A percentile compares a stretch with the other conserved stretches of the same genome.
Evolutionary conservation across 2,888 invertebrate species (phyloP).

Genomic region (Horisme vitalbata): DNA sequence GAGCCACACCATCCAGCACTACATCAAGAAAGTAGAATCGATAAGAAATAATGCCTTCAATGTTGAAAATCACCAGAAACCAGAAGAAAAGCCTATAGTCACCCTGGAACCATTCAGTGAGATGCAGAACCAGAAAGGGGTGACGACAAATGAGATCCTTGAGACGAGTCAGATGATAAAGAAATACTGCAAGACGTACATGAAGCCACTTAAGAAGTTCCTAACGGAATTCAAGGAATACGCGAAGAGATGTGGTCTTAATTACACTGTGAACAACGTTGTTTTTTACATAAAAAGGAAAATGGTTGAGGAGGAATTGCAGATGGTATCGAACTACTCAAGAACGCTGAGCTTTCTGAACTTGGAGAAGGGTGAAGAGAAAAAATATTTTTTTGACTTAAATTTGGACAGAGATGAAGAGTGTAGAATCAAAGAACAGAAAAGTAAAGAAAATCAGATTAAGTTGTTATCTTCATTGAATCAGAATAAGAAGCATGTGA

Average conservation of each 20-base stretch:
- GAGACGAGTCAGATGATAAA: slow-evolving; percentile 53
- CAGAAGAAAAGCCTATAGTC: slow-evolving; percentile 32
- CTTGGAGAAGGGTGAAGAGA: slow-evolving; percentile 10
- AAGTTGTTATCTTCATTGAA: slow-evolving; percentile 18
- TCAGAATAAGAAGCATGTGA: slow-evolving; percentile 18
- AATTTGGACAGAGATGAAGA: slow-evolving; percentile 6
- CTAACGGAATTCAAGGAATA: slow-evolving; percentile 48
- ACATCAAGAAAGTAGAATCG: slow-evolving; percentile 36
- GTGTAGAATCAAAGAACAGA: slow-evolving; percentile 1
- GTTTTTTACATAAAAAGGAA: slow-evolving; percentile 50
- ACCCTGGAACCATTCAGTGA: slow-evolving; percentile 48
- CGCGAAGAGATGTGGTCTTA: slow-evolving; percentile 39
- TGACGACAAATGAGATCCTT: slow-evolving; percentile 45
- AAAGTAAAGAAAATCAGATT: slow-evolving; percentile 3
- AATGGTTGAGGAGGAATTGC: slow-evolving; percentile 48
- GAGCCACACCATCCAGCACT: slow-evolving; percentile 32
- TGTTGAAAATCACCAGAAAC: slow-evolving; percentile 22
- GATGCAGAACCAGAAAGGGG: slow-evolving; percentile 39
- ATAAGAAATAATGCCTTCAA: slow-evolving; percentile 19
- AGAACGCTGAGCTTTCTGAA: slow-evolving; percentile 43
- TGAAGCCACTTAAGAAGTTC: slow-evolving; percentile 44
- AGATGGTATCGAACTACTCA: slow-evolving; percentile 42
- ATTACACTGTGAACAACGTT: slow-evolving; percentile 47
- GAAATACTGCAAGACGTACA: slow-evolving; percentile 47
- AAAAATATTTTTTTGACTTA: slow-evolving; percentile 34